Base-by-base conservation (phyloP, 2,797 vertebrate species). In the Staurois parvus region DNA sequence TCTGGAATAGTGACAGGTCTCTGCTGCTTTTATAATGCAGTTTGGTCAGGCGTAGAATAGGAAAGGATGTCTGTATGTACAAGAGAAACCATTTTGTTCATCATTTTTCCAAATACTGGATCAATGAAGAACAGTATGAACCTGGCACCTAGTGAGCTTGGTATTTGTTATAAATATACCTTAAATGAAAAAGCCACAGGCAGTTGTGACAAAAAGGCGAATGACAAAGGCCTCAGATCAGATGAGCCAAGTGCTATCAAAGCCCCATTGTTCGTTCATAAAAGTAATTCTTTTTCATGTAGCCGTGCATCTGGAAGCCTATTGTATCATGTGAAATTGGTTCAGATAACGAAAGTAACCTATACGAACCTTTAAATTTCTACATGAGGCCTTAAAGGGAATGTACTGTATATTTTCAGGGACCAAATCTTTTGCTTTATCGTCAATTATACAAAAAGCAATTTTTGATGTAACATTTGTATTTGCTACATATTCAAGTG, bases 71-170 rank as follows among this genome's bases (percentile, higher is more conserved):
- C 52, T 77, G 28, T 26, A 76, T 64, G 69, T 79, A 82, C 12
- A 76, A 21, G 7, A 68, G 24, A 81, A 76, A 85, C 66, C 11
- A 42, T 76, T 42, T 76, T 42, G 56, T 37, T 81, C 34, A 48
- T 40, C 9, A 77, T 83, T 32, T 52, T 74, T 67, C 42, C n/a
- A 77, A 66, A 86, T 83, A 86, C 72, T 67, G 42, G 72, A 77
- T 77, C 75, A 86, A 83, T 76, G 72, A 76, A 73, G 26, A 73
- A 77, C 79, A 86, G 79, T 66, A 48, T 86, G 85, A 78, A 76
- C 74, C 56, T 73, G 67, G 67, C 74, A 37, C 85, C 85, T 52
- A 68, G 21, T 62, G 79, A 28, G 81, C 77, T 82, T 52, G 29
- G 40, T 72, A 79, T 83, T 82, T 86, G 79, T 78, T 78, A 83